Base-by-base conservation (phyloP, 2,888 invertebrate genomes). In the Andrena haemorrhoa region DNA sequence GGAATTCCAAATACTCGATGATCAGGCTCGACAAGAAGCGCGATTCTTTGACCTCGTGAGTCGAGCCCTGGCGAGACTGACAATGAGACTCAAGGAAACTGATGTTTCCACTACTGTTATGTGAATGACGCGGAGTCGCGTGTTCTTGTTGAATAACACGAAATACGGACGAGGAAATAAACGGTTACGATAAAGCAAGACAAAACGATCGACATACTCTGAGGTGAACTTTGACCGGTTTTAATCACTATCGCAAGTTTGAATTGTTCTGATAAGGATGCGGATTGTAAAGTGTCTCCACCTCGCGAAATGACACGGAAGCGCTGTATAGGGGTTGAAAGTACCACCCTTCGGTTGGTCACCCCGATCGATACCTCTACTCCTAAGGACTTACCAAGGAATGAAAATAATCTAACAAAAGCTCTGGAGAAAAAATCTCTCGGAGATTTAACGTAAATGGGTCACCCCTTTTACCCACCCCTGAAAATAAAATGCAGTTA, bases 291-390 rank as follows among this genome's bases (percentile, higher is more conserved):
- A 47, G 69, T 31, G n/a, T 8, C 64, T 8, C 80, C 80, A 80
- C 68, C 80, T 80, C 1, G 8, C 7, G 16, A n/a, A 72, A 31
- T 35, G 56, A 49, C 10, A 7, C 6, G 16, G 0, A 75, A 79
- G 10, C 23, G 10, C 16, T 41, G 16, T 41, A 12, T 0, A 47
- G 35, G 56, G 63, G 69, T 70, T 26, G 65, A 64, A 47, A 12
- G 4, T 2, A 10, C 33, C 20, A 31, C 53, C 47, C 7, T 47
- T 12, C 1, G 2, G 16, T 64, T 20, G n/a, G 23, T 64, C 8
- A 64, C 53, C 33, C n/a, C 35, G 10, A 41, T 60, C 41, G 33
- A 29, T 66, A 58, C 2, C 2, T 23, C 2, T 5, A 5, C 5
- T 6, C 8, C 2, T 0, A 20, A n/a, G 6, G 6, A 41, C 41